These are phyloP conservation scores for Rhagonycha fulva DNA, from an alignment of 2,888 invertebrate genomes.

Conservation along the genomic window DNA sequence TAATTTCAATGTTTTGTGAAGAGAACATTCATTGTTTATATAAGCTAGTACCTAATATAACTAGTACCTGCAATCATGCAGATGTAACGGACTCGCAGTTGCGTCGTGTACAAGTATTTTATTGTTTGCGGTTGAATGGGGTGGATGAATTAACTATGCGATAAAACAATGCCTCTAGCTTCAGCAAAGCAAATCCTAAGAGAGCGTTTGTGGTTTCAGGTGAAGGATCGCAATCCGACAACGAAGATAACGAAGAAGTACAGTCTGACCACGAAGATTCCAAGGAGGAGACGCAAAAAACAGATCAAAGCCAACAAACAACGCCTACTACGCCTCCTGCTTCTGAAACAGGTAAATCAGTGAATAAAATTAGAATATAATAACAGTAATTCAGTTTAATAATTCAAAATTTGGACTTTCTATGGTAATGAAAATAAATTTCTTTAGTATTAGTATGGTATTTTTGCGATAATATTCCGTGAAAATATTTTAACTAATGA, in stretches of 20 bases:
- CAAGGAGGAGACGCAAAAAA: constrained; percentile 52
- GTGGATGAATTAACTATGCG: not conserved
- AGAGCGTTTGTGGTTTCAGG: constrained; percentile 20
- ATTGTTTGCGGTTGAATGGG: not conserved
- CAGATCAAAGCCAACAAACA: constrained; percentile 56
- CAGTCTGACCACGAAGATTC: constrained; percentile 40
- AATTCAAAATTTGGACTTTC: not conserved
- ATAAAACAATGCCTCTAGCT: not conserved
- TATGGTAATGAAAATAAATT: not conserved
- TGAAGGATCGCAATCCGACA: constrained; percentile 44
- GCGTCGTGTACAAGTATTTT: not conserved
- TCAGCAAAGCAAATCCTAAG: not conserved
- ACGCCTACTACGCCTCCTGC: constrained; percentile 54
- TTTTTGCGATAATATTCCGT: not conserved
- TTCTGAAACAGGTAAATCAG: constrained; percentile 39
- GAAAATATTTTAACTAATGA: not conserved
- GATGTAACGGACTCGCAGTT: not conserved
- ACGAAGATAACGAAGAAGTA: constrained; percentile 31
- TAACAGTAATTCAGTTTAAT: not conserved
- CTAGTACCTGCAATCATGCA: not conserved
- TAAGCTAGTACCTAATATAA: not conserved
- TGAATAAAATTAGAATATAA: not conserved
- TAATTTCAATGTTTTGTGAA: not conserved
- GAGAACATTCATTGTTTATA: not conserved
- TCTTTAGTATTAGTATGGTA: not conserved